phyloP scores from a whole-genome alignment of 2,888 invertebrate species.

The Leptinotarsa rubiginosa region DNA sequence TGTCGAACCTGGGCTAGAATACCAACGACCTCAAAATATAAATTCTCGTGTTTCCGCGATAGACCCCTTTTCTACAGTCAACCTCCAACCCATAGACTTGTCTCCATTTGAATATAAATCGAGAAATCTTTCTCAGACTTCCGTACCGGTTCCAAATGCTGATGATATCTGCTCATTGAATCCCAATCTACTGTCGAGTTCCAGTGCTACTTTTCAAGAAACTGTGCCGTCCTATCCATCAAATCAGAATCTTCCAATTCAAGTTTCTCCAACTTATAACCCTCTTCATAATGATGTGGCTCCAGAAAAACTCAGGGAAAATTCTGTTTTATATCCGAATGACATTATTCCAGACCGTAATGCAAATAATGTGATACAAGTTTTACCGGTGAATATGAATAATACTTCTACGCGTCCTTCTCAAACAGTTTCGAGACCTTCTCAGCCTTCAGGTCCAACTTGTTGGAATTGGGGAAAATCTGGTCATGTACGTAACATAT shows the following conservation, averaged over 20 bases:
- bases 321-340: neutral
- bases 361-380: neutral
- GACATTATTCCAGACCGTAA: neutral
- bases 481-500: conserved; percentile 7
- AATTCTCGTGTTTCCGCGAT: neutral
- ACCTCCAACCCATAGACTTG: neutral
- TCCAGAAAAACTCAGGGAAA: neutral
- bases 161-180: neutral
- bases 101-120: neutral
- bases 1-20: conserved; percentile 22
- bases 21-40: neutral
- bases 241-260: neutral
- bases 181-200: neutral
- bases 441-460: neutral
- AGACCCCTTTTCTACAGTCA: neutral
- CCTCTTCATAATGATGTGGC: neutral
- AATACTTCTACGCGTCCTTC: neutral
- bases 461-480: conserved; percentile 27
- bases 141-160: neutral
- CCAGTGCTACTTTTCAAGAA: neutral
- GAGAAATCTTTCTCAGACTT: neutral
- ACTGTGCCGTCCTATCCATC: neutral
- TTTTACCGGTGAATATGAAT: neutral
- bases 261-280: neutral
- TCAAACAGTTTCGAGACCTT: neutral